Conservation (phyloP, 30 jellyfish, hydroid and myxozoan genomes). For the Sanderia malayensis region DNA sequence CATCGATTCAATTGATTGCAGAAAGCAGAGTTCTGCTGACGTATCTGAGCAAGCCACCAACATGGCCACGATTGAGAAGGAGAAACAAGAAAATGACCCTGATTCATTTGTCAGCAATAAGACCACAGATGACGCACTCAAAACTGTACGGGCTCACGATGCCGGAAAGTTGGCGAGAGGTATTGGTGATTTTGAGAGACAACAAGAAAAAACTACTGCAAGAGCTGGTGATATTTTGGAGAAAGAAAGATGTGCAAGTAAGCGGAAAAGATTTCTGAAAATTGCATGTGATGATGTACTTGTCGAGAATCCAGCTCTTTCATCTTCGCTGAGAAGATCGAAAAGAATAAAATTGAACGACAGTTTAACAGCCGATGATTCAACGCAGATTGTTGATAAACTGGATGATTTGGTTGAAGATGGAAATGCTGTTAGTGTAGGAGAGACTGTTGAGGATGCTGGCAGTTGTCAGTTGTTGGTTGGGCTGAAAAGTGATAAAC, state of each 20-base stretch:
- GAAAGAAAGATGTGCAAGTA: neutral
- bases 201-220: too few species aligned
- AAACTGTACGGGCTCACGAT: too few species aligned
- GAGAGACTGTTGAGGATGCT: neutral
- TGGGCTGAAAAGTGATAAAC: neutral
- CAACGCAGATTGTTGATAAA: neutral
- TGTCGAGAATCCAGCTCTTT: conserved; percentile 10
- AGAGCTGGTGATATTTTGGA: too few species aligned
- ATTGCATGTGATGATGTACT: neutral
- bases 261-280: neutral
- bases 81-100: too few species aligned
- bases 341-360: conserved; percentile 8
- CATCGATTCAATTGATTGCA: too few species aligned
- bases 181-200: too few species aligned
- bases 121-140: too few species aligned
- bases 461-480: neutral
- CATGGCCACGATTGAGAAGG: too few species aligned
- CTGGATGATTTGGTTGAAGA: neutral
- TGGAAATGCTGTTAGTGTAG: neutral
- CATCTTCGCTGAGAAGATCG: neutral
- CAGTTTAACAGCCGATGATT: neutral
- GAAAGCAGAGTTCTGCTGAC: too few species aligned
- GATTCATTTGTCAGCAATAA: too few species aligned
- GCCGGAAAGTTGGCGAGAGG: too few species aligned
- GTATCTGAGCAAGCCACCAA: too few species aligned